Evolutionary conservation across 1,140 invertebrate species (phyloP).

Genomic region (Polypedilum pembai): DNA sequence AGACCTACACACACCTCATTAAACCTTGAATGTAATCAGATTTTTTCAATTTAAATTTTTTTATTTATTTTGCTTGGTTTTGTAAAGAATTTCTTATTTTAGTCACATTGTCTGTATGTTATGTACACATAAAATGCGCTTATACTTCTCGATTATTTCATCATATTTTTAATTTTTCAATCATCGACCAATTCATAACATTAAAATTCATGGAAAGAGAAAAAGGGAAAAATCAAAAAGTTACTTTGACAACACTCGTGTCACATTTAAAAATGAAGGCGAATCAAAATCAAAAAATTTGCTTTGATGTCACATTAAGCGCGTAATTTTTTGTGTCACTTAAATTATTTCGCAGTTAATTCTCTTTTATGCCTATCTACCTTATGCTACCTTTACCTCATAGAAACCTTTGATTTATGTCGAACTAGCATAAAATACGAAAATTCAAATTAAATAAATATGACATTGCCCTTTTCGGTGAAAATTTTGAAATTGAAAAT

Average conservation of each 20-base stretch:
- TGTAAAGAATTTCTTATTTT: no score
- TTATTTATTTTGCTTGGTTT: neutral
- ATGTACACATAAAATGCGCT: no score
- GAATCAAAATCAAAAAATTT: neutral
- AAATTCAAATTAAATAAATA: no score
- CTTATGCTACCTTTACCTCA: no score
- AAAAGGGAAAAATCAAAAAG: neutral
- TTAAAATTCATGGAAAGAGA: neutral
- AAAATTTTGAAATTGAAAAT: neutral
- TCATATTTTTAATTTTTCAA: no score
- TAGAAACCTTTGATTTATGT: no score
- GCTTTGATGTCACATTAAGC: slow-evolving; percentile 7
- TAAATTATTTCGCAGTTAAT: neutral
- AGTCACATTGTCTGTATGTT: no score
- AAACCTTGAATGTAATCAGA: neutral
- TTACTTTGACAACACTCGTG: neutral
- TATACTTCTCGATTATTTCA: no score
- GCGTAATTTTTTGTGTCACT: slow-evolving; percentile 18
- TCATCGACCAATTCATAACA: neutral
- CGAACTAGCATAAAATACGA: no score
- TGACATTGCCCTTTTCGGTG: no score
- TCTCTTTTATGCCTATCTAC: no score
- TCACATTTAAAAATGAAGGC: neutral
- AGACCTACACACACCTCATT: neutral
- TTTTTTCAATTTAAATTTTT: neutral